Base-by-base conservation (phyloP, 2,113 vertebrate species). In the Manacus vitellinus region DNA sequence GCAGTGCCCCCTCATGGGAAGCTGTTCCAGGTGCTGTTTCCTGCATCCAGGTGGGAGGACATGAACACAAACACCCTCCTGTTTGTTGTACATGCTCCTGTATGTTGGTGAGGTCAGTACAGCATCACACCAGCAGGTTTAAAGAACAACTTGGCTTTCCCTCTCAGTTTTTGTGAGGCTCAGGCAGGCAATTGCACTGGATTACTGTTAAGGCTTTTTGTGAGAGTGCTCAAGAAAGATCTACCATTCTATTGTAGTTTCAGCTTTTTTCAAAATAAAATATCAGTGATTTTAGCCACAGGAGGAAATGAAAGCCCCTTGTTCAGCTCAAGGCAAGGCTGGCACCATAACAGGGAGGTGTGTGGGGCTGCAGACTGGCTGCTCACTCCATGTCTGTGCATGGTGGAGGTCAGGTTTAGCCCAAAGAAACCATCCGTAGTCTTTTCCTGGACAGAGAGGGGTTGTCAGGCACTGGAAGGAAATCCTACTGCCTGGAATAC, bases 1-100 rank as follows among this genome's bases (percentile, higher is more conserved):
- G 2, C 21, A 58, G 88, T 96, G 85, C 88, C 94, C 88, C 14
- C 91, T 94, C 35, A 81, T 71, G 95, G 96, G 63, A 86, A 88
- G 72, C 59, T 77, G 31, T 14, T 89, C 61, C 76, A 44, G 54
- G 6, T 0, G 4, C 27, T 25, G 9, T 22, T 35, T 86, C 44
- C 66, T 88, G 58, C 12, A 4, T 24, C 47, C 82, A 44, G 41
- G 28, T 41, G 58, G 76, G 58, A 23, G 15, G 55, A 24, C 13
- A 4, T 2, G 30, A 15, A 44, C 56, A 58, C 65, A 55, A 39
- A 63, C n/a, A 30, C n/a, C 11, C 3, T 62, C 62, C 41, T 49
- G 12, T 31, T 31, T 31, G 7, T 37, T 25, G 18, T 5, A 20
- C 3, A 0, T n/a, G 55, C 8, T 77, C 23, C 33, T 62, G 24